These are phyloP conservation scores for Numenius arquata DNA, from an alignment of 2,113 vertebrate genomes.

Conservation along the genomic window DNA sequence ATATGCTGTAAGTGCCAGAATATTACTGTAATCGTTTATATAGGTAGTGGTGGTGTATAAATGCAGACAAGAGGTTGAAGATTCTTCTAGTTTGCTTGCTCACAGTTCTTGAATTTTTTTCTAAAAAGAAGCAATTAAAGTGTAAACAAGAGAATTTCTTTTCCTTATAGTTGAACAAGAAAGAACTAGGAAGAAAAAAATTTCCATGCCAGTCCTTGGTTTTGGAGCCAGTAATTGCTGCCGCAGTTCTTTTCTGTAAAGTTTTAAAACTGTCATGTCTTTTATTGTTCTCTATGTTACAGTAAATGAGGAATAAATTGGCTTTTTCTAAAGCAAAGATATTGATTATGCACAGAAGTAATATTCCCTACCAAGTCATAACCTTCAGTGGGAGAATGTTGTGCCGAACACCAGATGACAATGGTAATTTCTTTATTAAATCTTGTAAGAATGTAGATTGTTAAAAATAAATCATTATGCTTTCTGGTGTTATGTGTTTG, in stretches of 20 bases:
- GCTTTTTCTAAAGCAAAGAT: background rate
- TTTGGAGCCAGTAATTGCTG: background rate
- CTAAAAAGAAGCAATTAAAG: background rate
- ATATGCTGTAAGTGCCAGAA: background rate
- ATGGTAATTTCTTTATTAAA: background rate
- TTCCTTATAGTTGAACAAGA: background rate
- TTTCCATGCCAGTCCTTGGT: background rate
- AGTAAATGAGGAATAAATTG: background rate
- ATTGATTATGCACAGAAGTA: background rate
- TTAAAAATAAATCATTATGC: background rate
- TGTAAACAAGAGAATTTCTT: background rate
- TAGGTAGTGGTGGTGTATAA: background rate
- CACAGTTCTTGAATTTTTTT: background rate
- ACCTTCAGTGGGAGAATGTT: background rate
- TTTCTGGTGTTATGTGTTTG: background rate
- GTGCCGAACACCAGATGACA: background rate
- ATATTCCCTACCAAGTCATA: background rate
- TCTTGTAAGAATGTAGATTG: background rate
- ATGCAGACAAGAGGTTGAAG: background rate
- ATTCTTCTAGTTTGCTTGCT: background rate
- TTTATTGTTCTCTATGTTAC: background rate
- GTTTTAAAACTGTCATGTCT: background rate
- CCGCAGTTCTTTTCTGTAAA: background rate
- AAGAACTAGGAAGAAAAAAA: background rate
- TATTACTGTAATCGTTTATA: background rate